These are phyloP conservation scores for Heliothis virescens DNA, from an alignment of 1,140 invertebrate species.

Conservation along the genomic window DNA sequence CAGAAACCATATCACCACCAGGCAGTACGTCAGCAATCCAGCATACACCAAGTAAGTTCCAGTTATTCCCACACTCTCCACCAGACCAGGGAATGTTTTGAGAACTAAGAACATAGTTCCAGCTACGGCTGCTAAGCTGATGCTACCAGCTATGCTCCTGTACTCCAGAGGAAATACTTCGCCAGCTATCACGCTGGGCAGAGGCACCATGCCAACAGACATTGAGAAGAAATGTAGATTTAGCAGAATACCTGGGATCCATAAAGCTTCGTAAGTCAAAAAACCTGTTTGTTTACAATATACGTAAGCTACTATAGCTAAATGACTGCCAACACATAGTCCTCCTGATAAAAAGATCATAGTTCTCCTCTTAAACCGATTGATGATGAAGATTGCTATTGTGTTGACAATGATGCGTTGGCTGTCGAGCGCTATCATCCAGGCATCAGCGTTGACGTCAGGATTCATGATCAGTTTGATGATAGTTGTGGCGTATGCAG, in stretches of 20 bases:
- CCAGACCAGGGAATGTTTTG: slow-evolving; percentile 48
- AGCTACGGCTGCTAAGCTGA: slow-evolving; percentile 51
- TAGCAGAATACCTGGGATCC: slow-evolving; percentile 57
- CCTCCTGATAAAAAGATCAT: slow-evolving; percentile 66
- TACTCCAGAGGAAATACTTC: slow-evolving; percentile 67
- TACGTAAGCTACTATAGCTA: slow-evolving; percentile 66
- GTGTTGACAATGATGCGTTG: slow-evolving; percentile 82
- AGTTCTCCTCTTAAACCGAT: slow-evolving; percentile 67
- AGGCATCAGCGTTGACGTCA: slow-evolving; percentile 86
- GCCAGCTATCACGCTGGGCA: slow-evolving; percentile 62
- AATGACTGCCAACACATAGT: slow-evolving; percentile 61
- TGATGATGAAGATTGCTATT: slow-evolving; percentile 69
- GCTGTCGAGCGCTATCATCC: slow-evolving; percentile 88
- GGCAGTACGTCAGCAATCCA: slow-evolving; percentile 30
- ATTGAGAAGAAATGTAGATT: slow-evolving; percentile 58
- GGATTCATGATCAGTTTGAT: slow-evolving; percentile 83
- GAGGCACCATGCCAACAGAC: slow-evolving; percentile 57
- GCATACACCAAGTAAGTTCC: slow-evolving; percentile 48
- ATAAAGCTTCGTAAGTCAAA: slow-evolving; percentile 29
- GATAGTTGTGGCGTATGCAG: slow-evolving; percentile 89
- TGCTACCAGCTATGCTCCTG: slow-evolving; percentile 61
- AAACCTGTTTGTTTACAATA: slow-evolving; percentile 24
- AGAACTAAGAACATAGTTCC: slow-evolving; percentile 39
- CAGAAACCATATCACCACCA: slow-evolving; percentile 44
- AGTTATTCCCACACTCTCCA: slow-evolving; percentile 30